Base-by-base conservation (phyloP, 2,797 vertebrate genomes). In the Sebastes iracundus region DNA sequence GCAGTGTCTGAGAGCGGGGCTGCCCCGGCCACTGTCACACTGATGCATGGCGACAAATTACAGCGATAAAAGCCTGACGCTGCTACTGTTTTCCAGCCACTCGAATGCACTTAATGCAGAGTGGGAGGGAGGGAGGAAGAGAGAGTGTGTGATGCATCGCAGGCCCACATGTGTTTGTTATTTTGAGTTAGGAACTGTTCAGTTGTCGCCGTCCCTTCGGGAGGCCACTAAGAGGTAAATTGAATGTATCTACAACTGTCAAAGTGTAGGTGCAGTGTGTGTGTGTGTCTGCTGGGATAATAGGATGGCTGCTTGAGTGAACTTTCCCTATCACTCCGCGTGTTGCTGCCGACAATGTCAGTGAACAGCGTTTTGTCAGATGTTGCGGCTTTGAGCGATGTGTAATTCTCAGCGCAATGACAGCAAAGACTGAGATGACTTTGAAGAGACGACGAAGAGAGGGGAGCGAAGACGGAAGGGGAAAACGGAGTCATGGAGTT, bases 11-110 rank as follows among this genome's bases (percentile, higher is more conserved):
- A 77, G 65, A 83, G 87, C 33, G 27, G 27, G 78, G 53, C 80
- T 9, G 89, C 82, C 87, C 87, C 22, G 59, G 82, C 82, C 87
- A 79, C 91, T 92, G 86, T 91, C 89, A 87, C 84, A 53, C 90
- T 93, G 90, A 93, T 91, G 87, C 92, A 91, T 85, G 87, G 78
- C 83, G 49, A 81, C 89, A 92, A 91, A 93, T 94, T 91, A 93
- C 83, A 28, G 75, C 70, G 79, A 90, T 94, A 93, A 93, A 93
- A 92, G 89, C 90, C 84, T 72, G 81, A 90, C 80, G 69, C 79
- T 81, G 88, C 89, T 73, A 77, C 91, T 89, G 90, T 87, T 90
- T 90, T 88, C 80, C 75, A 81, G 77, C 83, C 85, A 87, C 92
- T 89, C 73, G 28, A 88, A 81, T 85, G 90, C 87, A 83, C 90